Percentiles rank a stretch among this genome's conserved stretches.
Evolutionary conservation across 2,113 vertebrate species (phyloP).

Genomic region (Scytalopus superciliaris): DNA sequence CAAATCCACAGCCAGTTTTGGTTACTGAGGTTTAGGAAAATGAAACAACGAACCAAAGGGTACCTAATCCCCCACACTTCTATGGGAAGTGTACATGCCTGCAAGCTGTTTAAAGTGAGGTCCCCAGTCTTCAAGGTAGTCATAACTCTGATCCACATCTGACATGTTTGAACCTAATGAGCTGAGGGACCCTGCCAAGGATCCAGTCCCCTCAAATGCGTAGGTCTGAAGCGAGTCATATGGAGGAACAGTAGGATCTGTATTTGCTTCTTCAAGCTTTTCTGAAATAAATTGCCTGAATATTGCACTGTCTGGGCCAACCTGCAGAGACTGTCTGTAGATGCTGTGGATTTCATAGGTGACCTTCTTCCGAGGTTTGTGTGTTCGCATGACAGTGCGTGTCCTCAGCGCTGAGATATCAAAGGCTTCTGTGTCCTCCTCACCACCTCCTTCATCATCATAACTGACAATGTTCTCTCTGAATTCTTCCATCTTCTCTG

Average conservation of each 20-base stretch:
- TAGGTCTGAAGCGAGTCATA: slow-evolving; percentile 87
- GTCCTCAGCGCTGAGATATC: slow-evolving; percentile 77
- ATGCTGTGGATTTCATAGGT: slow-evolving; percentile 80
- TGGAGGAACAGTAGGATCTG: slow-evolving; percentile 80
- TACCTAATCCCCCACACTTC: neutral
- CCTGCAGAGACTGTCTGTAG: slow-evolving; percentile 83
- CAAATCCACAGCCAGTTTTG: neutral
- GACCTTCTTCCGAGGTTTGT: slow-evolving; percentile 61
- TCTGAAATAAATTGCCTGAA: slow-evolving; percentile 90
- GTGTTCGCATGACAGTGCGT: slow-evolving; percentile 49
- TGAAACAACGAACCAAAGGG: neutral
- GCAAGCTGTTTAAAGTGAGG: slow-evolving; percentile 75
- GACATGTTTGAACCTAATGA: slow-evolving; percentile 78
- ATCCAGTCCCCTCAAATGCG: slow-evolving; percentile 86
- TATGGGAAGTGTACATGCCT: slow-evolving; percentile 63
- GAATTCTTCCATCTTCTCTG: slow-evolving; percentile 73
- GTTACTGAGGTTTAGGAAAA: neutral
- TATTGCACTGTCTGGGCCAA: slow-evolving; percentile 84
- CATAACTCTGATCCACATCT: slow-evolving; percentile 61
- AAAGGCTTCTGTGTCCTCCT: slow-evolving; percentile 73
- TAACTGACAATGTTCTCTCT: slow-evolving; percentile 86
- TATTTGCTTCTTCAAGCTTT: slow-evolving; percentile 85
- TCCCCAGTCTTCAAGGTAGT: slow-evolving; percentile 68
- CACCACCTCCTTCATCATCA: slow-evolving; percentile 72
- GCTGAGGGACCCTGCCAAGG: slow-evolving; percentile 87